Evolutionary conservation across 2,888 invertebrate genomes (phyloP).

Genomic region (Saturnia japonica): DNA sequence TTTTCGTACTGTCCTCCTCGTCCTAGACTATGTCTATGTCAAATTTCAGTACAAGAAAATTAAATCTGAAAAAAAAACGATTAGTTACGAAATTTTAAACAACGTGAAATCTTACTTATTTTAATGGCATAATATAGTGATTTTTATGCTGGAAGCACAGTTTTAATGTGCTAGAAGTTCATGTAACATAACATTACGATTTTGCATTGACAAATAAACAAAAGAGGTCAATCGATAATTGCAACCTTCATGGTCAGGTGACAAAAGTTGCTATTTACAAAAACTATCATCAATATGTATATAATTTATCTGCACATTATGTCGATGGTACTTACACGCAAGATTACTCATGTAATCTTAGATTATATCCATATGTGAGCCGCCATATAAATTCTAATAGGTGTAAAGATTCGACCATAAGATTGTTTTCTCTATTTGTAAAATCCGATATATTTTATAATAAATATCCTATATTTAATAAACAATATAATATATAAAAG

Average conservation of each 20-base stretch:
- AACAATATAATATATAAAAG: too few species aligned
- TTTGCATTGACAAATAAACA: neutral
- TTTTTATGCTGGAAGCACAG: neutral
- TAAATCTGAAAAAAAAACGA: too few species aligned
- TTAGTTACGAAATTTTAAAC: neutral
- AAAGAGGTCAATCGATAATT: slow-evolving; percentile 9
- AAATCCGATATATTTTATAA: too few species aligned
- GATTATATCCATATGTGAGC: neutral
- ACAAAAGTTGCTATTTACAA: slow-evolving; percentile 4
- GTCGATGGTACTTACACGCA: neutral
- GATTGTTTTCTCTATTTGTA: too few species aligned
- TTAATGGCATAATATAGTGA: neutral
- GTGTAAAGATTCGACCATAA: too few species aligned
- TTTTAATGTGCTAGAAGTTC: neutral
- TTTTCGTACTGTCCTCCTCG: too few species aligned
- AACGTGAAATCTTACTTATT: neutral
- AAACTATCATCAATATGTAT: neutral
- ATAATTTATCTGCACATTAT: neutral
- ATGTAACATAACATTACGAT: slow-evolving; percentile 2
- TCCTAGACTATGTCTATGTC: too few species aligned
- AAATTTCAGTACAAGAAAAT: too few species aligned
- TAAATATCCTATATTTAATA: too few species aligned
- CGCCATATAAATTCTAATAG: neutral
- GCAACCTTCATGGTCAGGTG: slow-evolving; percentile 3
- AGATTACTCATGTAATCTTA: neutral